phyloP scores from a whole-genome alignment of 1,140 invertebrate species.

The Ridgeia piscesae region DNA sequence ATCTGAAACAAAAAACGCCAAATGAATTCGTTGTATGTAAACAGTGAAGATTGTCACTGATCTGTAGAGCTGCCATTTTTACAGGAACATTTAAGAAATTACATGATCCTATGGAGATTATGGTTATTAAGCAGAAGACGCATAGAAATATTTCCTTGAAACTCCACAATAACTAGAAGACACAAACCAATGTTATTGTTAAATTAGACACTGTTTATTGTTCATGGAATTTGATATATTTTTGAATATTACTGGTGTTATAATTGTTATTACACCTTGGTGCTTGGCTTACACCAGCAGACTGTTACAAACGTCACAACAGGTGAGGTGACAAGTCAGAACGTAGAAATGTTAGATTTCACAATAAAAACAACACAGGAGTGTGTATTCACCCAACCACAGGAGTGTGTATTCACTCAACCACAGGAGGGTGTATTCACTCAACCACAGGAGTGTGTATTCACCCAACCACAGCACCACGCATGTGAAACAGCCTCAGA shows the following conservation, averaged over 20 bases:
- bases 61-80: too few relatives aligned
- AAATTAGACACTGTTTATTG: neutral
- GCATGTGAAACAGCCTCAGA: too few relatives aligned
- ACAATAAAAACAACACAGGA: too few relatives aligned
- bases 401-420: too few relatives aligned
- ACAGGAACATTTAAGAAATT: too few relatives aligned
- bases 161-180: neutral
- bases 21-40: neutral
- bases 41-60: too few relatives aligned
- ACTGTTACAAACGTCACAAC: neutral
- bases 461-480: too few relatives aligned
- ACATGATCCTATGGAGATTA: neutral
- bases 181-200: neutral
- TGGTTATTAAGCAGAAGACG: neutral
- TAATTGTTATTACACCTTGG: neutral
- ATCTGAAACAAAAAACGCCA: conserved; percentile 64
- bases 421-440: too few relatives aligned
- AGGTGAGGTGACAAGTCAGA: neutral
- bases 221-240: neutral
- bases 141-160: neutral
- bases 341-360: neutral
- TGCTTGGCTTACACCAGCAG: neutral
- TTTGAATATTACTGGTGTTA: too few relatives aligned
- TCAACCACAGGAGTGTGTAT: too few relatives aligned
- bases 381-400: too few relatives aligned